Evolutionary conservation across 2,113 vertebrate genomes (phyloP), one percentile per base, ranked within the genome.

Genomic region (Picathartes gymnocephalus): DNA sequence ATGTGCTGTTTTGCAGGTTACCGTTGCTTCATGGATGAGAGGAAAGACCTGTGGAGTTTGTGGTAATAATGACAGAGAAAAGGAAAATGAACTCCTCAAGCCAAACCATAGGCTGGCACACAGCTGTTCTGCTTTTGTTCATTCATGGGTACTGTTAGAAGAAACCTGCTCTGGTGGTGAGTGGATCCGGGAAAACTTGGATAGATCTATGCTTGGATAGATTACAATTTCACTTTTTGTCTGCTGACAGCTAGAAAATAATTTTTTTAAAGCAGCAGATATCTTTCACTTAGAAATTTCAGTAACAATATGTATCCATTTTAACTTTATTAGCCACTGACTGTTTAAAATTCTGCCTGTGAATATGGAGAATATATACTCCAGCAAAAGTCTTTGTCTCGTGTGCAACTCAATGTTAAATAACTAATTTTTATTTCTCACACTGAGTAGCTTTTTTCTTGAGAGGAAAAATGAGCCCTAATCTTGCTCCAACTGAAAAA

Each of bases 11-110:
- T 85, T 93, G 37, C 56, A 98, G 97, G 74, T 98, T 56, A 95
- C 85, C 0, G 65, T 95, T n/a, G 28, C 88, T 47, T 93, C 96
- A 6, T 92, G 81, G 94, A 96, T 97, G 96, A 97, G 73, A 94
- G 97, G 97, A 56, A 97, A 94, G 57, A 98, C 95, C n/a, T 98
- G 98, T 5, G 97, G 97, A 87, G 51, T 98, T 33, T 98, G 97
- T 53, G 97, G 98, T 51, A 97, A 96, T 72, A 97, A 97, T 58
- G 96, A 97, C 80, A 94, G 95, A 74, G 86, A 96, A 82, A 83
- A 81, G 57, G 81, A 78, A 39, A 96, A 96, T 62, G 97, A 97
- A 56, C 84, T 96, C 60, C 86, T 80, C 56, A 96, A 95, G 94
- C 97, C 98, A 47, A 97, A 98, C 86, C 94, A 23, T 17, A 87